Conservation (phyloP, 2,888 invertebrate genomes). For the Eudemis profundana region DNA sequence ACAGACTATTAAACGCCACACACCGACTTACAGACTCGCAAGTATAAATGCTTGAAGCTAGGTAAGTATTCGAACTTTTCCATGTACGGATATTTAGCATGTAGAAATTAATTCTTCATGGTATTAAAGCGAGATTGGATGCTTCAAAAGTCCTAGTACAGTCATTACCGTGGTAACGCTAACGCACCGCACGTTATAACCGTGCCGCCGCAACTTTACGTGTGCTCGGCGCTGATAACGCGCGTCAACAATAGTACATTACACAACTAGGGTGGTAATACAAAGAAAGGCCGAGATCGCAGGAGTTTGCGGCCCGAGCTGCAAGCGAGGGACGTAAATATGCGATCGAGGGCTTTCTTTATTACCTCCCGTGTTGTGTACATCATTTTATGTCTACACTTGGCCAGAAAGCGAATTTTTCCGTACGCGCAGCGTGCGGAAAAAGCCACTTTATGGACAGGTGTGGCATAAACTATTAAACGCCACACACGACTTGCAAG, state of each 20-base stretch:
- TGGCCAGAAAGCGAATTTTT: too few relatives aligned
- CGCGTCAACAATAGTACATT: slow-evolving; percentile 36
- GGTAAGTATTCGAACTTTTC: neutral
- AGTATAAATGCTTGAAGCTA: too few relatives aligned
- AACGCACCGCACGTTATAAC: slow-evolving; percentile 24
- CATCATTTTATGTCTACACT: too few relatives aligned
- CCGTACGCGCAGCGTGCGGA: too few relatives aligned
- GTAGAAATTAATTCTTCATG: too few relatives aligned
- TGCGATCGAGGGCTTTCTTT: too few relatives aligned
- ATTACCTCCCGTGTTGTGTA: too few relatives aligned
- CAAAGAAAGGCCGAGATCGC: too few relatives aligned
- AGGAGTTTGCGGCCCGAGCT: too few relatives aligned
- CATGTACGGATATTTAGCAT: neutral
- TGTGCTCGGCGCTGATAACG: slow-evolving; percentile 39
- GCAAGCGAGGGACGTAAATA: too few relatives aligned
- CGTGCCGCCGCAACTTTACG: slow-evolving; percentile 29
- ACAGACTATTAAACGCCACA: slow-evolving; percentile 42
- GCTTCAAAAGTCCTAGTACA: slow-evolving; percentile 16
- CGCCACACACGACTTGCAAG: slow-evolving; percentile 1
- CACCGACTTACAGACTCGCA: neutral
- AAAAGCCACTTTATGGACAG: too few relatives aligned
- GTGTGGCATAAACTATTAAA: slow-evolving; percentile 43
- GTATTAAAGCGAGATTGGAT: slow-evolving; percentile 5
- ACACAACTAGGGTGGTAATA: too few relatives aligned
- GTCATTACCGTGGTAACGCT: slow-evolving; percentile 9